Conservation (phyloP, 2,113 vertebrate genomes). For the Donacobius atricapilla region DNA sequence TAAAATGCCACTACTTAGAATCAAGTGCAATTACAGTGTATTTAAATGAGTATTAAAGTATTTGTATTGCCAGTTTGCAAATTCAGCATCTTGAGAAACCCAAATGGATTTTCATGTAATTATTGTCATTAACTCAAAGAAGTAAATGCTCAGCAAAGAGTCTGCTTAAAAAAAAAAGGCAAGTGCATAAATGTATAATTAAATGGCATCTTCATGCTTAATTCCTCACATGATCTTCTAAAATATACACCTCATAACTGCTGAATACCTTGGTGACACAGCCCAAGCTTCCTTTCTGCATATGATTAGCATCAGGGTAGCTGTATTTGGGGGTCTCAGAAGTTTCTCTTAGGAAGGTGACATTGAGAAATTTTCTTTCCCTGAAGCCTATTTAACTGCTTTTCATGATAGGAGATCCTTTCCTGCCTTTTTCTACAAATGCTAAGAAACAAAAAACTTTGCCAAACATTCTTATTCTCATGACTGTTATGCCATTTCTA, state of each 20-base stretch:
- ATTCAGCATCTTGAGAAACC: conserved; percentile 45
- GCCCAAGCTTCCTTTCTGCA: neutral
- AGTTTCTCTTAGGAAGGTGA: neutral
- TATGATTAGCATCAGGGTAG: neutral
- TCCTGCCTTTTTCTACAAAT: neutral
- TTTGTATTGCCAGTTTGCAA: conserved; percentile 51
- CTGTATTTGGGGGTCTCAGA: neutral
- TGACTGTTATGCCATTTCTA: neutral
- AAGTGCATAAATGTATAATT: neutral
- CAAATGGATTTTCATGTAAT: conserved; percentile 37
- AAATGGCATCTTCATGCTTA: neutral
- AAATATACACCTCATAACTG: neutral
- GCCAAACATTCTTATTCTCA: neutral
- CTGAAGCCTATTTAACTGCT: neutral
- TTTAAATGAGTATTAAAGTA: conserved; percentile 45
- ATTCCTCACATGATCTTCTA: neutral
- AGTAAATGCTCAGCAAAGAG: conserved; percentile 21
- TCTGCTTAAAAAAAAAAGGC: neutral
- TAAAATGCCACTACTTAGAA: conserved; percentile 6
- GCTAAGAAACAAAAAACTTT: neutral
- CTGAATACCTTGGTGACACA: neutral
- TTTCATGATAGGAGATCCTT: neutral
- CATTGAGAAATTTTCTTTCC: neutral
- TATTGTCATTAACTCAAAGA: conserved; percentile 41
- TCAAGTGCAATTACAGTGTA: conserved; percentile 34